Evolutionary conservation across 2,797 vertebrate species (phyloP), one percentile per base, ranked within the genome.

Genomic region (Cyprinella venusta): DNA sequence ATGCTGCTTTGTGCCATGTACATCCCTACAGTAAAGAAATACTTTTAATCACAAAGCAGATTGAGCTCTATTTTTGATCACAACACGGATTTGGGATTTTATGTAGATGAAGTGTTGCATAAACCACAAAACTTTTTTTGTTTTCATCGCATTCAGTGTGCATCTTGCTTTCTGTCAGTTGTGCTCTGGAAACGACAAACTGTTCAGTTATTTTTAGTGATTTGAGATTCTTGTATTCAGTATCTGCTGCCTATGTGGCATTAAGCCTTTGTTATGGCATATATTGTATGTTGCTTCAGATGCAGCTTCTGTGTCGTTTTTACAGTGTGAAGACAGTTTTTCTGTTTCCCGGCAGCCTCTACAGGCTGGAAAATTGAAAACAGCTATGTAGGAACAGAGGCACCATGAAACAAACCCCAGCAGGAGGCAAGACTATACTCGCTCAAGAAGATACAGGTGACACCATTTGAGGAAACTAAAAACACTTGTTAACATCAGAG

Each of bases 401-500:
- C 59, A 77, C 10, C 24, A 30, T 78, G 76, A 48, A 78, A 78
- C 61, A 52, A 68, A 40, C 77, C 63, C 15, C 61, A 50, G 76
- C 76, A 65, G 76, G 42, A 50, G 67, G 76, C 63, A 79, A 67
- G 45, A 24, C 63, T 54, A 54, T 21, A 79, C 61, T 79, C 67
- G 30, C 50, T 64, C 56, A 63, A 38, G 75, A 77, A 77, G 40
- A 77, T 79, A 67, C 76, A 79, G 30, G 26, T 79, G 30, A 79
- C 45, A 65, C 63, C 30, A 54, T 79, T 68, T 65, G 42, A 65
- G 19, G 30, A 79, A 68, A 68, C 21, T 68, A 52, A 52, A 79
- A 68, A 52, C 64, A 68, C 77, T 79, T 68, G 21, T 68, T 79
- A 52, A 79, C 75, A 48, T 77, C 59, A 48, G 56, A 64, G 75